phyloP scores from a whole-genome alignment of 2,113 vertebrate species.

The Recurvirostra avosetta region DNA sequence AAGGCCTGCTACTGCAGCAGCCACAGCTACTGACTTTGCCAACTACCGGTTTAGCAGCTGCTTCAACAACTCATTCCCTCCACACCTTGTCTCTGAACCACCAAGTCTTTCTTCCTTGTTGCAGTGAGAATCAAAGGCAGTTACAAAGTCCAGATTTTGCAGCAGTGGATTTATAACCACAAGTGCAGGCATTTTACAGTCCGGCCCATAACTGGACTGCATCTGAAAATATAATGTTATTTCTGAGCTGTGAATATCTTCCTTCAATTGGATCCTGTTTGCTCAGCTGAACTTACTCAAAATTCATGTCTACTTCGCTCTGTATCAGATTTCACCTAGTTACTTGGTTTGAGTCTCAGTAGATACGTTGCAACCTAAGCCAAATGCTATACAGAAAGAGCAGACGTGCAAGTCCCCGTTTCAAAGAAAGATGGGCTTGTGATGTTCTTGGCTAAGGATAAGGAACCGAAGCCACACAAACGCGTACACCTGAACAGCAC shows the following conservation, averaged over 20 bases:
- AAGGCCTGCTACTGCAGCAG: background rate
- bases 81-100: background rate
- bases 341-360: background rate
- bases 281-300: background rate
- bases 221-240: accelerated
- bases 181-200: background rate
- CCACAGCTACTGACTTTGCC: background rate
- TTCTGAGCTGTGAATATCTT: background rate
- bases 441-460: background rate
- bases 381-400: background rate
- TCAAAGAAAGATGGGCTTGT: background rate
- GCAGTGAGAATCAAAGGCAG: background rate
- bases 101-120: background rate
- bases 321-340: no score
- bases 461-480: background rate
- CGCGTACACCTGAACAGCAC: accelerated
- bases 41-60: background rate
- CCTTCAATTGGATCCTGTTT: background rate
- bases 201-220: background rate
- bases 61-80: background rate
- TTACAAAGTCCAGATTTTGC: background rate
- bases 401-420: background rate
- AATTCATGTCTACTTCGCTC: background rate
- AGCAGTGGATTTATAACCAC: background rate
- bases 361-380: accelerated